Evolutionary conservation across 2,797 vertebrate species (phyloP).

Genomic region (Centropyge bicolor): DNA sequence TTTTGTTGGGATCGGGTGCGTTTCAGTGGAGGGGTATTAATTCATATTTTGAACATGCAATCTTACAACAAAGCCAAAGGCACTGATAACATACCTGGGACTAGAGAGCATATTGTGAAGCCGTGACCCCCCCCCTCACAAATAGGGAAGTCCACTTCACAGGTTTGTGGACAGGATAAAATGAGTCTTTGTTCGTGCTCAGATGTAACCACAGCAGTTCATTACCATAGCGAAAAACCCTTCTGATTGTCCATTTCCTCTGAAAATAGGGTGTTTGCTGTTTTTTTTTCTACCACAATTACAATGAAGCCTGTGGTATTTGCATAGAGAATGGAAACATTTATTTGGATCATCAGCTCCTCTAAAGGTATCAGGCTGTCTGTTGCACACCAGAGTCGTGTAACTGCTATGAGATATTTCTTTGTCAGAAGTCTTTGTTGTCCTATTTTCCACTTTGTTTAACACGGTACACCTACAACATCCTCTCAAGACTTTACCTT

Average conservation of each 20-base stretch:
- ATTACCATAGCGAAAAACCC: constrained; percentile 71
- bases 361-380: constrained; percentile 27
- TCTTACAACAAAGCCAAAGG: constrained; percentile 80
- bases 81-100: constrained; percentile 77
- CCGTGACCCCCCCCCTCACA: constrained; percentile 71
- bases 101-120: constrained; percentile 73
- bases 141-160: constrained; percentile 79
- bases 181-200: constrained; percentile 72
- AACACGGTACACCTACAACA: constrained; percentile 35
- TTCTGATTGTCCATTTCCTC: constrained; percentile 65
- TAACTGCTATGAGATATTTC: constrained; percentile 25
- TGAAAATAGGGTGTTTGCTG: constrained; percentile 62
- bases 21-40: constrained; percentile 84
- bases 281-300: constrained; percentile 29
- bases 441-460: constrained; percentile 54
- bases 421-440: constrained; percentile 62
- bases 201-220: constrained; percentile 52
- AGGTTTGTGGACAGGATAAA: constrained; percentile 73
- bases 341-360: constrained; percentile 56
- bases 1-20: constrained; percentile 79
- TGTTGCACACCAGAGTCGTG: constrained; percentile 11
- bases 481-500: constrained; percentile 44
- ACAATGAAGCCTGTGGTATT: constrained; percentile 60
- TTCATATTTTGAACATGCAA: constrained; percentile 82
- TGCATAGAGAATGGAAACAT: constrained; percentile 66